Conservation (phyloP, 2,797 vertebrate genomes). For the Aplochiton taeniatus region DNA sequence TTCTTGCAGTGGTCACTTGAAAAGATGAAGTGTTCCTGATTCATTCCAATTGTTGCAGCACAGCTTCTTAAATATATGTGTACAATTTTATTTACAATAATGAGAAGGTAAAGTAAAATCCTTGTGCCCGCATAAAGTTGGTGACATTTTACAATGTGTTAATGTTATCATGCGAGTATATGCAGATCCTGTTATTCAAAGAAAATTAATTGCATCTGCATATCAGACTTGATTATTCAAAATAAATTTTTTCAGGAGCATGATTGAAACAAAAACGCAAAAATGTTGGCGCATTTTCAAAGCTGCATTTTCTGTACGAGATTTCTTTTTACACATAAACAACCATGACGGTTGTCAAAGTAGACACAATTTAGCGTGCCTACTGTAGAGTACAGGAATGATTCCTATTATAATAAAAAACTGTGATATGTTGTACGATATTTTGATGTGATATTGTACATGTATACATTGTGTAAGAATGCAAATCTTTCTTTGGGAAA, state of each 20-base stretch:
- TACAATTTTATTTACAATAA: too few species aligned
- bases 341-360: conserved; percentile 26
- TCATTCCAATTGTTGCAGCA: neutral
- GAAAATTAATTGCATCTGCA: too few species aligned
- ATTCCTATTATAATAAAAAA: conserved; percentile 48
- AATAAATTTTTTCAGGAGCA: too few species aligned
- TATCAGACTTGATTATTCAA: too few species aligned
- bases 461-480: too few species aligned
- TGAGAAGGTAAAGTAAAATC: too few species aligned
- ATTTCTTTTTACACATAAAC: neutral
- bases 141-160: too few species aligned
- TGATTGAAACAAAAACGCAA: conserved; percentile 11
- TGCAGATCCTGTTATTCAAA: too few species aligned
- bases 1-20: conserved; percentile 36
- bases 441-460: conserved; percentile 20
- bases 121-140: too few species aligned
- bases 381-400: conserved; percentile 64
- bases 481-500: too few species aligned
- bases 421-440: conserved; percentile 13
- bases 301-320: conserved; percentile 29
- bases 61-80: too few species aligned
- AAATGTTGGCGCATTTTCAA: conserved; percentile 24
- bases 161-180: too few species aligned
- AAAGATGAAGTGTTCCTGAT: conserved; percentile 19
- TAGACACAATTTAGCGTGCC: conserved; percentile 53